Conservation (phyloP, 2,113 vertebrate species). For the Oxyura jamaicensis region DNA sequence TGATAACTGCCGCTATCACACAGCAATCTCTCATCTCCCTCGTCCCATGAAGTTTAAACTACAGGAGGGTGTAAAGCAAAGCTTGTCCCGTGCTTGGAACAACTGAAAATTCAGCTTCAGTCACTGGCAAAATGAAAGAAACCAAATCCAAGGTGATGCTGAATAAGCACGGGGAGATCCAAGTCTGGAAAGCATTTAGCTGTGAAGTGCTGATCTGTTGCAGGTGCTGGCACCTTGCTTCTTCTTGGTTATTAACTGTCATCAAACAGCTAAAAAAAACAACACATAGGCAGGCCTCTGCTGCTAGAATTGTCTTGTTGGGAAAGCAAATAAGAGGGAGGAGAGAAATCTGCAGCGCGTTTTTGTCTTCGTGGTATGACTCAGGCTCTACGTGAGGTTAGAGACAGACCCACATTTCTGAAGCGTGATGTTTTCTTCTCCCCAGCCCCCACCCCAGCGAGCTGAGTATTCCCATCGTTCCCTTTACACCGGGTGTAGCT, state of each 20-base stretch:
- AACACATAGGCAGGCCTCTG: background rate
- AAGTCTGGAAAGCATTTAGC: background rate
- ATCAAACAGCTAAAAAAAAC: background rate
- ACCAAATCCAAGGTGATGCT: background rate
- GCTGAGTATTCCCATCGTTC: background rate
- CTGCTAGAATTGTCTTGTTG: background rate
- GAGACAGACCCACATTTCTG: background rate
- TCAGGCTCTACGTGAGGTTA: background rate
- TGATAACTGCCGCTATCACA: background rate
- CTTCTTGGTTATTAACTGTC: background rate
- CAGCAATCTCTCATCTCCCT: background rate
- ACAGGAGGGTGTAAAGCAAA: background rate
- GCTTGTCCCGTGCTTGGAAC: background rate
- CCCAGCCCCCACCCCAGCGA: background rate
- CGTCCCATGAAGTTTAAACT: background rate
- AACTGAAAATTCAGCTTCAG: background rate
- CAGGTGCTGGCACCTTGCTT: background rate
- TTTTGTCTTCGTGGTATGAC: background rate
- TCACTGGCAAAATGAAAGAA: background rate
- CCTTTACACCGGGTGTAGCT: background rate
- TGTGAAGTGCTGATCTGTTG: background rate
- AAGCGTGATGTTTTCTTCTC: background rate
- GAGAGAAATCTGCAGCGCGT: background rate
- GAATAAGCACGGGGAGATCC: background rate
- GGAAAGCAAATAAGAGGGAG: background rate